These are phyloP conservation scores for Mesocentrotus franciscanus DNA, from an alignment of 53 echinoderm and acorn worm species.

Conservation along the genomic window DNA sequence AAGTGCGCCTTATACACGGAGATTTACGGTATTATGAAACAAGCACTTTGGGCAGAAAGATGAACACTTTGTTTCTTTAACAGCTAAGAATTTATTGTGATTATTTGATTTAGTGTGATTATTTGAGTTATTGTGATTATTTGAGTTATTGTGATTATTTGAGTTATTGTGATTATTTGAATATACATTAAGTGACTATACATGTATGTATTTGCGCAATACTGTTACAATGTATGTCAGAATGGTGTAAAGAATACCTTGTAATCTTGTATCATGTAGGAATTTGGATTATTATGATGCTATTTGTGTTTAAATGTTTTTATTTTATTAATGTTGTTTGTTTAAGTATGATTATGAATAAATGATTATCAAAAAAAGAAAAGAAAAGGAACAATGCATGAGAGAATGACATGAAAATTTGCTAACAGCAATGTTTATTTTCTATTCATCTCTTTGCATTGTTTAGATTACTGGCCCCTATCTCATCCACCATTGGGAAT, in stretches of 20 bases:
- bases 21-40: too few relatives aligned
- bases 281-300: neutral
- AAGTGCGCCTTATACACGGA: too few relatives aligned
- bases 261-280: neutral
- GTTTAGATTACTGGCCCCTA: constrained; percentile 36
- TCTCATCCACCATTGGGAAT: neutral
- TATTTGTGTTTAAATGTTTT: neutral
- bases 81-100: neutral
- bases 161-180: neutral
- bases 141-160: neutral
- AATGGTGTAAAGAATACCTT: too few relatives aligned
- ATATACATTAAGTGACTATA: too few relatives aligned
- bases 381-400: neutral
- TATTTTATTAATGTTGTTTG: neutral
- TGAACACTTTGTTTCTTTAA: neutral
- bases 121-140: neutral
- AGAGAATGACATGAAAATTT: constrained; percentile 12
- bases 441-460: constrained; percentile 39
- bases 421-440: neutral
- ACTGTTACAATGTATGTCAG: neutral
- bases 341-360: neutral
- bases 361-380: neutral
- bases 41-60: neutral
- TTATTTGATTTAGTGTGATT: neutral
- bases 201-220: neutral